Conservation (phyloP, 2,888 invertebrate genomes). For the Andrena flavipes region DNA sequence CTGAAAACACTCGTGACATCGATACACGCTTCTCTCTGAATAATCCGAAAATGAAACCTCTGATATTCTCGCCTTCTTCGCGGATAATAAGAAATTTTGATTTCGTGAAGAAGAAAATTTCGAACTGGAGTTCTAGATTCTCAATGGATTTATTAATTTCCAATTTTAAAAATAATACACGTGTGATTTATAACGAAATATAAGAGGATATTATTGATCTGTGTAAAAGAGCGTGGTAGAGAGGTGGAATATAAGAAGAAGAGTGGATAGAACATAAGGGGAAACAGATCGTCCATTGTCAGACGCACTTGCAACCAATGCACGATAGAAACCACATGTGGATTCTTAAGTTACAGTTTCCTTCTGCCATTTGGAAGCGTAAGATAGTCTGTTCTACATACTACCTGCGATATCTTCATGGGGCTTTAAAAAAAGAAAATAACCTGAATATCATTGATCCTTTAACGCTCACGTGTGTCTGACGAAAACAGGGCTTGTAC, state of each 20-base stretch:
- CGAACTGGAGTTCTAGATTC: no score
- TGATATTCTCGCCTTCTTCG: neutral
- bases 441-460: no score
- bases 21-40: neutral
- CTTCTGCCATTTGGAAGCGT: neutral
- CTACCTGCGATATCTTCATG: neutral
- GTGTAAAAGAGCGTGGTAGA: neutral
- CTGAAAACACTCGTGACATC: constrained; percentile 29
- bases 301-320: constrained; percentile 1
- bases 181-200: neutral
- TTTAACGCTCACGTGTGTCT: no score
- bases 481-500: no score
- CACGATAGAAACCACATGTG: no score
- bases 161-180: no score
- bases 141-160: no score
- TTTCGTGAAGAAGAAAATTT: neutral
- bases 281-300: constrained; percentile 9
- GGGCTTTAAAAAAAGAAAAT: no score
- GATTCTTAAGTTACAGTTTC: neutral
- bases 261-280: neutral
- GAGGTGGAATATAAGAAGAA: neutral
- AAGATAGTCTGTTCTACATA: neutral
- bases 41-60: neutral
- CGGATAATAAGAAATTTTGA: neutral
- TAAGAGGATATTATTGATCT: neutral